A percentile compares a stretch with the other conserved stretches of the same genome.
Conservation (phyloP, 2,888 invertebrate genomes). For the Papilio gigon region DNA sequence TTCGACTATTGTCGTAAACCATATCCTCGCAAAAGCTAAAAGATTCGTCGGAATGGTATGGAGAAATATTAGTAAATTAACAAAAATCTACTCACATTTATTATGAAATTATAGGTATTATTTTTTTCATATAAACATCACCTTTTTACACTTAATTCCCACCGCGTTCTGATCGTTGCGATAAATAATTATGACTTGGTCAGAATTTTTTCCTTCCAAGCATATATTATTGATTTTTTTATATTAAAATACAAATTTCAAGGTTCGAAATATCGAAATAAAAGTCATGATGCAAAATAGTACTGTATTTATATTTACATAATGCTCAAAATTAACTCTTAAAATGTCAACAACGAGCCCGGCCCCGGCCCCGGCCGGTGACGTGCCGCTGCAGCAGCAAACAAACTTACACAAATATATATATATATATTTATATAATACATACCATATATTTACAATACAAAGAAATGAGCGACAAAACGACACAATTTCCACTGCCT, state of each 20-base stretch:
- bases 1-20: too few relatives aligned
- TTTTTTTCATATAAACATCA: slow-evolving; percentile 1
- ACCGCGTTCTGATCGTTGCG: background rate
- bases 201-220: background rate
- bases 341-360: slow-evolving; percentile 39
- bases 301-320: slow-evolving; percentile 68
- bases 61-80: too few relatives aligned
- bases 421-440: background rate
- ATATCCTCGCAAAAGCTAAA: too few relatives aligned
- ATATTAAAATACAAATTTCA: background rate
- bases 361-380: too few relatives aligned
- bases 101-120: too few relatives aligned
- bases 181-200: background rate
- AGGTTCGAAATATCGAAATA: slow-evolving; percentile 10
- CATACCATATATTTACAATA: too few relatives aligned
- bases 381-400: too few relatives aligned
- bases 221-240: background rate
- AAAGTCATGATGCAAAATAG: slow-evolving; percentile 50
- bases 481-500: too few relatives aligned
- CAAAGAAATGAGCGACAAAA: too few relatives aligned
- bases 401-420: background rate
- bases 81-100: too few relatives aligned
- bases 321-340: slow-evolving; percentile 48
- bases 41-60: too few relatives aligned
- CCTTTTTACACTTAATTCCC: background rate